Evolutionary conservation across 2,797 vertebrate genomes (phyloP).

Genomic region (Clarias laeviceps): DNA sequence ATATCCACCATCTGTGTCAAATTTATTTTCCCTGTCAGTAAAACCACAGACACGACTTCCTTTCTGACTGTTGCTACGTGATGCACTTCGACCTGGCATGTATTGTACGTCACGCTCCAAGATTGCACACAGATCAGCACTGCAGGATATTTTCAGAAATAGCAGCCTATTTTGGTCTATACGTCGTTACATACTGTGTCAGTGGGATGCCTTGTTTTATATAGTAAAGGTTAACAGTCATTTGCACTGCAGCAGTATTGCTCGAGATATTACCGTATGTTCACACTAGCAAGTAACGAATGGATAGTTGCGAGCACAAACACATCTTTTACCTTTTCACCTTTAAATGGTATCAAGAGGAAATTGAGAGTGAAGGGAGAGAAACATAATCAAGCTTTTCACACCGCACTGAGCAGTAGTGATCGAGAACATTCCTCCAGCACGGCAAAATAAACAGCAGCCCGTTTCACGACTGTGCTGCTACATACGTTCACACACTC

Average conservation of each 20-base stretch:
- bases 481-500: slow-evolving; percentile 11
- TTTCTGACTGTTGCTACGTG: neutral
- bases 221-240: slow-evolving; percentile 4
- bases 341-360: neutral
- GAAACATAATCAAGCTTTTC: slow-evolving; percentile 30
- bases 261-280: no score
- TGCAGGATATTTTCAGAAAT: neutral
- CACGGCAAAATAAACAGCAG: slow-evolving; percentile 50
- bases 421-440: slow-evolving; percentile 41
- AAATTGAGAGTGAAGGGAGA: neutral
- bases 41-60: slow-evolving; percentile 15
- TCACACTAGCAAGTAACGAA: neutral
- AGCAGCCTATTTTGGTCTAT: neutral
- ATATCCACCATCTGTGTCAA: neutral
- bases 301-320: neutral
- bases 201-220: slow-evolving; percentile 7
- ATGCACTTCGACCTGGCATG: neutral
- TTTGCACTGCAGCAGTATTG: neutral
- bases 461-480: slow-evolving; percentile 2
- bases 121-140: neutral
- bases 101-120: neutral
- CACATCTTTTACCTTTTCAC: neutral
- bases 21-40: slow-evolving; percentile 13
- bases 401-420: slow-evolving; percentile 24
- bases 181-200: no score